Evolutionary conservation across 2,113 vertebrate genomes (phyloP), one percentile per base, ranked within the genome.

Genomic region (Chrysemys picta): DNA sequence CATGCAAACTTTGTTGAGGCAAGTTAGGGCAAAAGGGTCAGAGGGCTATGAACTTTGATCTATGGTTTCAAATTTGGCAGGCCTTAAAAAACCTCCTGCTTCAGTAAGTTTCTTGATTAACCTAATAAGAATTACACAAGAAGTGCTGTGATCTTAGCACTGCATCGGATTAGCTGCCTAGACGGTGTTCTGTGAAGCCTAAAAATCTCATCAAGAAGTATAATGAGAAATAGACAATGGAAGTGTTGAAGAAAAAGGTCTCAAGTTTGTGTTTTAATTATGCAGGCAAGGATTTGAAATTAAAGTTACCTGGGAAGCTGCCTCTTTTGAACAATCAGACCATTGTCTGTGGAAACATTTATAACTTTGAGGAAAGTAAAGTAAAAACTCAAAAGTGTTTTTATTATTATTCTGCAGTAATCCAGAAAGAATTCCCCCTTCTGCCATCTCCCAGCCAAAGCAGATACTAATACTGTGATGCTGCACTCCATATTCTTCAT

Each of bases 11-110:
- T 89, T 93, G 94, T 87, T 87, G 92, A 97, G 91, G 85, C 89
- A 85, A 95, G 89, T 91, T 90, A 92, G 97, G 96, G 93, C 96
- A 88, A 24, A 83, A 92, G 95, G 96, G 97, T 95, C 93, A 94
- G 89, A 90, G 96, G 97, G 93, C 96, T 96, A 1, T 88, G 97
- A 98, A 98, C 98, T 98, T 96, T 97, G 96, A 98, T 98, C 97
- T 95, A 87, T 27, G 53, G 83, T 91, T 96, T 98, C 96, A 96
- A 79, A 98, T 93, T 85, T 97, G 97, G 94, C 95, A 97, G 90
- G 87, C 91, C 90, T 95, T 95, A 80, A 94, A 94, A 97, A 95
- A 88, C 85, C 94, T 98, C 96, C 95, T 98, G 96, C 97, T 97
- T 97, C 97, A 98, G 89, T 97, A 96, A 93, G 91, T 96, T 97